Base-by-base conservation (phyloP, 2,888 invertebrate genomes). In the Torymus tubicola region DNA sequence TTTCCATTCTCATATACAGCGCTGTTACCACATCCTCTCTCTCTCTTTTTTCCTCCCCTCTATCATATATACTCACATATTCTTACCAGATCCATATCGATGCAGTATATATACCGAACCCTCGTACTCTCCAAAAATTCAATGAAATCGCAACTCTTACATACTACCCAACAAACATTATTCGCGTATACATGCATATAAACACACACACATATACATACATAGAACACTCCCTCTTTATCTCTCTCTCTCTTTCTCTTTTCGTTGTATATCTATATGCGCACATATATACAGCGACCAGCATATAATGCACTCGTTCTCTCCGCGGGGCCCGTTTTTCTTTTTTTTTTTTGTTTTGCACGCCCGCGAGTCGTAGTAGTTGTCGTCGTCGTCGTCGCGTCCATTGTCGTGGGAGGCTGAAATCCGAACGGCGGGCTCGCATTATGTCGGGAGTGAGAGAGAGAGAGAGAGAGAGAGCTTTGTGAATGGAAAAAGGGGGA, bases 381-480 rank as follows among this genome's bases (percentile, higher is more conserved):
- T n/a, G n/a, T n/a, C n/a, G n/a, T n/a, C 24, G 24, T 24, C 84
- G 83, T 84, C 81, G 81, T 83, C 84, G 84, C 82, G 82, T 85
- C 76, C 88, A 90, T 89, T 89, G 88, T 89, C 88, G 89, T 88
- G 89, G 87, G 88, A 89, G 88, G 86, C 87, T 88, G 87, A 88
- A 88, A 88, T 89, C 88, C 86, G 85, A 87, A 86, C 86, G 85
- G 84, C 84, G 71, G 3, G 24, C 24, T 60, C 31, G 80, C 81
- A 84, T 83, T 85, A 83, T 84, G 76, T 73, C 55, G 24, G 24
- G 24, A 24, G 24, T 3, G 24, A 24, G 24, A 24, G 24, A 24
- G 24, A 24, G 24, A 24, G 24, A 24, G 24, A 24, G 24, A 24
- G 24, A 24, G 24, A 24, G 67, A 83, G 84, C 81, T 84, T 76